These are phyloP conservation scores for Oncorhynchus keta DNA, from an alignment of 2,113 vertebrate species.

Conservation along the genomic window DNA sequence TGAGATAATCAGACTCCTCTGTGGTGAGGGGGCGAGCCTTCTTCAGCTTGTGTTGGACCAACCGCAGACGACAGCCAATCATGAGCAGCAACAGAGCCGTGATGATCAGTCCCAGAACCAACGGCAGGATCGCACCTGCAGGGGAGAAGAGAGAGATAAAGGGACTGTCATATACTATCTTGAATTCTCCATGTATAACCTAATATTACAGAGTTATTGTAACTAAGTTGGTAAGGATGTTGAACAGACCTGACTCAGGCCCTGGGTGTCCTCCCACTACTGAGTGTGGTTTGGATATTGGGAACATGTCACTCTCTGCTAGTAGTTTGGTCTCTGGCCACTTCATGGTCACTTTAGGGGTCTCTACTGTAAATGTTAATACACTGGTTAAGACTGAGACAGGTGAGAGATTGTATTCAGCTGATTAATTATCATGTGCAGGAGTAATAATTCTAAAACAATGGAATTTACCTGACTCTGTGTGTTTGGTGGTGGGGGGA, in stretches of 20 bases:
- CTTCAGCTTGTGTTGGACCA: conserved; percentile 90
- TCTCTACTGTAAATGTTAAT: conserved; percentile 60
- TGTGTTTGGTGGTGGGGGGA: conserved; percentile 54
- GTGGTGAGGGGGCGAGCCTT: conserved; percentile 93
- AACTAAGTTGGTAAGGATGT: neutral
- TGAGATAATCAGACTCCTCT: conserved; percentile 98
- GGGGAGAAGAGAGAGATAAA: conserved; percentile 10
- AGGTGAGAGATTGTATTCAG: neutral
- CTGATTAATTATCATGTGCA: neutral
- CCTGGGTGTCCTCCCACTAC: conserved; percentile 68
- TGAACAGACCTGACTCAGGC: conserved; percentile 85
- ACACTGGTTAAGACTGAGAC: conserved; percentile 1
- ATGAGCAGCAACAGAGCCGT: conserved; percentile 90
- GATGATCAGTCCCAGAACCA: conserved; percentile 91
- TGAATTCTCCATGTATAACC: too few relatives aligned
- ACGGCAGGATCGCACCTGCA: conserved; percentile 89
- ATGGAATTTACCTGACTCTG: conserved; percentile 51
- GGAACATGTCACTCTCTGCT: conserved; percentile 42
- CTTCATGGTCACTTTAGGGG: conserved; percentile 64
- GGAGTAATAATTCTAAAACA: neutral
- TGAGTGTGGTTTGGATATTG: conserved; percentile 71
- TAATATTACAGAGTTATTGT: too few relatives aligned
- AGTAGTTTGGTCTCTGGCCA: conserved; percentile 60
- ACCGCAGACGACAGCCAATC: conserved; percentile 87
- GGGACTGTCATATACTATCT: neutral